Evolutionary conservation across 2,113 vertebrate species (phyloP).

Genomic region (Oreochromis aureus): DNA sequence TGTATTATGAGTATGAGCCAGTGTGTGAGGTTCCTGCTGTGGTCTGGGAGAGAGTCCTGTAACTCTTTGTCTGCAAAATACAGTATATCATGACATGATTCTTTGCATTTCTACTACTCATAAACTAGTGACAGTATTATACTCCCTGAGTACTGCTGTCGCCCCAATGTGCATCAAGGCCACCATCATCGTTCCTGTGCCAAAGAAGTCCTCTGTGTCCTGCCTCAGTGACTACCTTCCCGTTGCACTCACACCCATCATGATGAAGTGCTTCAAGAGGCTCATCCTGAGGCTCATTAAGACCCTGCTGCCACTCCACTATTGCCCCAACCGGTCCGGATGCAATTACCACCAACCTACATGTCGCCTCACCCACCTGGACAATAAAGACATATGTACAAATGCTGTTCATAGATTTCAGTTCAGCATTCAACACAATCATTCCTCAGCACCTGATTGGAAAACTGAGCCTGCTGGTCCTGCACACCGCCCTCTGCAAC

Average conservation of each 20-base stretch:
- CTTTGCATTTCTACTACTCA: not conserved
- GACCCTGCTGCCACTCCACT: not conserved
- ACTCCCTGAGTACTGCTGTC: not conserved
- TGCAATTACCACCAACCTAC: not conserved
- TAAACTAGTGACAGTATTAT: not conserved
- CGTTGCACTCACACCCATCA: not conserved
- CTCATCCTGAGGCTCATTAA: not conserved
- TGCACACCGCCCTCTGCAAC: rapidly evolving
- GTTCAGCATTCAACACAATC: not conserved
- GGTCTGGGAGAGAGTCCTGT: too few relatives aligned
- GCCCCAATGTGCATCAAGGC: not conserved
- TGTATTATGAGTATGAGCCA: too few relatives aligned
- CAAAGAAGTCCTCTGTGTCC: not conserved
- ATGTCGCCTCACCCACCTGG: not conserved
- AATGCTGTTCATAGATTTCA: not conserved
- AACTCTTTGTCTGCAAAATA: too few relatives aligned
- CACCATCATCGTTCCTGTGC: not conserved
- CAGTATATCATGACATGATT: not conserved
- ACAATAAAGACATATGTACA: not conserved
- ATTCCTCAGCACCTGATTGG: not conserved
- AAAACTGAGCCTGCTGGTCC: not conserved
- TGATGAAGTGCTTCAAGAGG: not conserved
- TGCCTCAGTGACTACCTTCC: rapidly evolving
- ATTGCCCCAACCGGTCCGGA: not conserved
- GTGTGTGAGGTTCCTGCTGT: too few relatives aligned